phyloP scores from a whole-genome alignment of 1,140 invertebrate genomes.

The Macrotrachela quadricornifera region DNA sequence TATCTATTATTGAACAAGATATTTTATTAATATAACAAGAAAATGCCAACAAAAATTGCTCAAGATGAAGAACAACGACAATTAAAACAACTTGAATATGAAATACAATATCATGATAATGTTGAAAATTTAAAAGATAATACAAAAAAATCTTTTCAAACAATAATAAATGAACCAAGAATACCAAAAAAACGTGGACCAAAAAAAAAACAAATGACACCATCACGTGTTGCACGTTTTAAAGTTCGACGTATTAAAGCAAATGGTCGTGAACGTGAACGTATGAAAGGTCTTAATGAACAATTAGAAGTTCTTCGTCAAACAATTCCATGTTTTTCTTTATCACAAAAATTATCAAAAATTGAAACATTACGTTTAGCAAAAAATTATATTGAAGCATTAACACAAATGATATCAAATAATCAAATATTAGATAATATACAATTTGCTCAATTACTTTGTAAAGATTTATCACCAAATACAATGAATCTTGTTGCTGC shows the following conservation, averaged over 20 bases:
- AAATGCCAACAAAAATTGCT: too few relatives aligned
- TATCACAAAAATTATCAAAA: slow-evolving; percentile 55
- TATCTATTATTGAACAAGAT: too few relatives aligned
- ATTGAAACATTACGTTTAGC: slow-evolving; percentile 90
- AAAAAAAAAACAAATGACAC: slow-evolving; percentile 28
- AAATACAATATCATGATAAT: too few relatives aligned
- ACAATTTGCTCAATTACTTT: slow-evolving; percentile 34
- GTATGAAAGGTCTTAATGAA: slow-evolving; percentile 44
- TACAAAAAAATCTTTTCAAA: too few relatives aligned
- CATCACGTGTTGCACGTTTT: slow-evolving; percentile 33
- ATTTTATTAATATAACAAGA: too few relatives aligned
- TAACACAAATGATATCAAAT: slow-evolving; percentile 34
- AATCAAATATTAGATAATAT: slow-evolving; percentile 31
- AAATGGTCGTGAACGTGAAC: slow-evolving; percentile 39
- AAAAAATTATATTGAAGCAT: slow-evolving; percentile 66
- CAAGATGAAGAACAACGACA: too few relatives aligned
- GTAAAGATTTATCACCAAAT: slow-evolving; percentile 39
- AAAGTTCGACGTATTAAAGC: slow-evolving; percentile 34
- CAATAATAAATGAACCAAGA: not conserved
- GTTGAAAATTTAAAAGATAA: too few relatives aligned
- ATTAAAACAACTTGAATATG: too few relatives aligned
- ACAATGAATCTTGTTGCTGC: slow-evolving; percentile 35
- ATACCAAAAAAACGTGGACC: slow-evolving; percentile 26
- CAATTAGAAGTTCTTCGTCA: slow-evolving; percentile 38
- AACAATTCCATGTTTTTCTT: slow-evolving; percentile 32